These are phyloP conservation scores for Coryphaenoides rupestris DNA, from an alignment of 2,113 vertebrate genomes.

Conservation along the genomic window DNA sequence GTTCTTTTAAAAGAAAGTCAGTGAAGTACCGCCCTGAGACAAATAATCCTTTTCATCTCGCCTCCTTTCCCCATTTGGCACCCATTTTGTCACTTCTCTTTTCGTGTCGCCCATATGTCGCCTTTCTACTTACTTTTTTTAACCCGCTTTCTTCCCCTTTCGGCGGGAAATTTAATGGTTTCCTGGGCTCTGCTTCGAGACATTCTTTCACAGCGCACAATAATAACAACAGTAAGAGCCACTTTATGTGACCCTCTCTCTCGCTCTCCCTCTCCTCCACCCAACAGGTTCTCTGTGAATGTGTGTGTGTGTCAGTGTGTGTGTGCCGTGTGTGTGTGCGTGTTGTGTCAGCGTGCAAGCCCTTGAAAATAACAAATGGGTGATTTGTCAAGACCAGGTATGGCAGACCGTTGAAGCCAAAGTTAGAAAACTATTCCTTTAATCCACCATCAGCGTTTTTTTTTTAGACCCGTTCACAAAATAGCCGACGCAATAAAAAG, in stretches of 20 bases:
- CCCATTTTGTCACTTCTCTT: constrained; percentile 54
- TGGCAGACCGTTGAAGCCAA: constrained; percentile 21
- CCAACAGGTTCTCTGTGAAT: constrained; percentile 12
- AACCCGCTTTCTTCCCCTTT: constrained; percentile 46
- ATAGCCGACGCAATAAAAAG: neutral
- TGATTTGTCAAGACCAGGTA: constrained; percentile 38
- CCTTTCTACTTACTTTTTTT: constrained; percentile 50
- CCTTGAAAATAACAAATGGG: constrained; percentile 20
- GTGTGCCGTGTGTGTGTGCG: constrained; percentile 7
- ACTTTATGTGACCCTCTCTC: constrained; percentile 56
- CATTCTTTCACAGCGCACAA: constrained; percentile 67
- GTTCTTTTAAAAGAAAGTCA: constrained; percentile 47
- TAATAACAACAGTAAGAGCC: constrained; percentile 61
- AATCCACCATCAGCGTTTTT: constrained; percentile 33
- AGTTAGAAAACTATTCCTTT: constrained; percentile 28
- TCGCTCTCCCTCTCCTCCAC: neutral
- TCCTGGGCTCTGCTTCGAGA: constrained; percentile 66
- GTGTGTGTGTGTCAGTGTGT: constrained; percentile 3
- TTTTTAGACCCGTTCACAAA: neutral
- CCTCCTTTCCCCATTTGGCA: constrained; percentile 65
- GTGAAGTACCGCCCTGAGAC: constrained; percentile 51
- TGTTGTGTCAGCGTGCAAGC: too few relatives aligned
- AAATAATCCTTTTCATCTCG: constrained; percentile 58
- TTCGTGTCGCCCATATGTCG: constrained; percentile 50
- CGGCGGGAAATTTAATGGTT: constrained; percentile 72